phyloP scores from a whole-genome alignment of 2,113 vertebrate genomes.

The Thalassarche chlororhynchos region DNA sequence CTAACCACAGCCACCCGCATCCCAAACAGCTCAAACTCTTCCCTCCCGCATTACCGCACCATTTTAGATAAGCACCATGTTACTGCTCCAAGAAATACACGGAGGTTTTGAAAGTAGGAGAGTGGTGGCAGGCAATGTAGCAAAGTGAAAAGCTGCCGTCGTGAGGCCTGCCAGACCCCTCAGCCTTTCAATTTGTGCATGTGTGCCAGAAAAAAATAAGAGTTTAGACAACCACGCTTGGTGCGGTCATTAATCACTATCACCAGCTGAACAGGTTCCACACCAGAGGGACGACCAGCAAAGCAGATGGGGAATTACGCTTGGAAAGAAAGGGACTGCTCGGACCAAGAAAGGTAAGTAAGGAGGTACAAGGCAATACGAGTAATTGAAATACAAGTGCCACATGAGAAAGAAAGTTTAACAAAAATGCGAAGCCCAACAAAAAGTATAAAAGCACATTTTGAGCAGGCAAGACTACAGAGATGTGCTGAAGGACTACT shows the following conservation, averaged over 20 bases:
- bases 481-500: not conserved
- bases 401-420: not conserved
- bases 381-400: not conserved
- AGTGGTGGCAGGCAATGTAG: not conserved
- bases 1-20: not conserved
- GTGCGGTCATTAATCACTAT: not conserved
- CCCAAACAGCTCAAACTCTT: not conserved
- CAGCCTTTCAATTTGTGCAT: not conserved
- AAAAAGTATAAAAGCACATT: not conserved
- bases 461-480: not conserved
- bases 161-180: not conserved
- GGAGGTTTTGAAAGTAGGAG: not conserved
- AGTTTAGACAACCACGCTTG: not conserved
- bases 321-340: not conserved
- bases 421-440: accelerated
- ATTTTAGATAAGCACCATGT: accelerated
- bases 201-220: not conserved
- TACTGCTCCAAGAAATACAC: not conserved
- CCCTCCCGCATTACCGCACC: not conserved
- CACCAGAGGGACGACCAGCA: not conserved
- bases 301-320: not conserved
- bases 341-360: not conserved
- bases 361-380: not conserved
- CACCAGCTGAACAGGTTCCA: not conserved
- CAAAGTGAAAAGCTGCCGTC: not conserved